Percentiles rank a stretch among this genome's conserved stretches.
Evolutionary conservation across 1,140 invertebrate genomes (phyloP).

Genomic region (Laodelphax striatellus): DNA sequence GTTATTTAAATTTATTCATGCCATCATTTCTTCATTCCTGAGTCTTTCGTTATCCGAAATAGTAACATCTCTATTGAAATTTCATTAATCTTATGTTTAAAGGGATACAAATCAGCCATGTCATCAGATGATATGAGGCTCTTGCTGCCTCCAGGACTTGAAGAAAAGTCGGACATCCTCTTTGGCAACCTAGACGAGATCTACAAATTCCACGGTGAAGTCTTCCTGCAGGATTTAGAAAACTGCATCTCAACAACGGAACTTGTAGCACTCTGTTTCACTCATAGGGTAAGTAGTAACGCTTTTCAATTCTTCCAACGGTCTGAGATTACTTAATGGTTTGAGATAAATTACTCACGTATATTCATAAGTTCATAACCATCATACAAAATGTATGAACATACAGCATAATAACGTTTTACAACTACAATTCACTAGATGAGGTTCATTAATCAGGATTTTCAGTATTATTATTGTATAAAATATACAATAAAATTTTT

Average conservation of each 20-base stretch:
- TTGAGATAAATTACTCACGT: no score
- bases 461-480: no score
- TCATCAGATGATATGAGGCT: constrained; percentile 61
- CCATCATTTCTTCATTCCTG: no score
- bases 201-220: constrained; percentile 71
- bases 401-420: no score
- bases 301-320: background rate
- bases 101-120: constrained; percentile 82
- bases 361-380: no score
- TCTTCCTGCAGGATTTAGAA: constrained; percentile 83
- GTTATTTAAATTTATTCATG: no score
- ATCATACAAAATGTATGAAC: no score
- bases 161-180: constrained; percentile 68
- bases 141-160: constrained; percentile 52
- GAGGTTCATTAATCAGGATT: no score
- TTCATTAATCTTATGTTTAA: background rate
- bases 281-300: constrained; percentile 63
- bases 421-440: no score
- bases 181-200: constrained; percentile 85
- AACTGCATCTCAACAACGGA: constrained; percentile 81
- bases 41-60: no score
- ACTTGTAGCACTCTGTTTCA: constrained; percentile 84
- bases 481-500: no score
- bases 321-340: background rate
- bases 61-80: no score